A percentile compares a stretch with the other conserved stretches of the same genome.
phyloP scores from a whole-genome alignment of 2,113 vertebrate species.

The Myiozetetes cayanensis region DNA sequence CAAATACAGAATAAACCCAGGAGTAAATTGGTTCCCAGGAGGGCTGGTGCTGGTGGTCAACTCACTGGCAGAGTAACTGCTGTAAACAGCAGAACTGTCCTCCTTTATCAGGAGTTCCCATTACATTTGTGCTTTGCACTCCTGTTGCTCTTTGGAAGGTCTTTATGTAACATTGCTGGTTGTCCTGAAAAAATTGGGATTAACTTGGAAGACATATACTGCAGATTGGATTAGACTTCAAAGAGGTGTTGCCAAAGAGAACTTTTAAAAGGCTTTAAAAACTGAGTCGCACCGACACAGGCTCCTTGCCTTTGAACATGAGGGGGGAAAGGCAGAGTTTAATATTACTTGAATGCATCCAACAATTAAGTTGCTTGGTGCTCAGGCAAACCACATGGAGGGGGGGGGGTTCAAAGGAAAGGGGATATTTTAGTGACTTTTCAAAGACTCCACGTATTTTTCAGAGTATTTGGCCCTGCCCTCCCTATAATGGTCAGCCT shows the following conservation, averaged over 20 bases:
- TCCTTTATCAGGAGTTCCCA: neutral
- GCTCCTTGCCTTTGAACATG: conserved; percentile 30
- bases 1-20: neutral
- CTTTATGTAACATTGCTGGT: conserved; percentile 23
- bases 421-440: neutral
- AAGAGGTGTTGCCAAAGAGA: conserved; percentile 53
- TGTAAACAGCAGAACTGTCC: neutral
- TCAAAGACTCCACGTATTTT: neutral
- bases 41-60: neutral
- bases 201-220: conserved; percentile 43
- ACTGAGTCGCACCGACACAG: neutral
- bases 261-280: conserved; percentile 57
- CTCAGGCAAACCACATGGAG: neutral
- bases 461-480: neutral
- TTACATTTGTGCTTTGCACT: neutral
- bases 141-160: conserved; percentile 15
- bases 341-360: neutral
- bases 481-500: neutral
- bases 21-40: neutral
- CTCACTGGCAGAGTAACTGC: neutral
- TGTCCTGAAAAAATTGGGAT: conserved; percentile 54
- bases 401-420: neutral
- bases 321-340: neutral
- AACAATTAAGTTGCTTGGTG: neutral
- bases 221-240: conserved; percentile 63